A percentile compares a stretch with the other conserved stretches of the same genome.
phyloP scores from a whole-genome alignment of 1,140 invertebrate species.

The Drosophila takahashii region DNA sequence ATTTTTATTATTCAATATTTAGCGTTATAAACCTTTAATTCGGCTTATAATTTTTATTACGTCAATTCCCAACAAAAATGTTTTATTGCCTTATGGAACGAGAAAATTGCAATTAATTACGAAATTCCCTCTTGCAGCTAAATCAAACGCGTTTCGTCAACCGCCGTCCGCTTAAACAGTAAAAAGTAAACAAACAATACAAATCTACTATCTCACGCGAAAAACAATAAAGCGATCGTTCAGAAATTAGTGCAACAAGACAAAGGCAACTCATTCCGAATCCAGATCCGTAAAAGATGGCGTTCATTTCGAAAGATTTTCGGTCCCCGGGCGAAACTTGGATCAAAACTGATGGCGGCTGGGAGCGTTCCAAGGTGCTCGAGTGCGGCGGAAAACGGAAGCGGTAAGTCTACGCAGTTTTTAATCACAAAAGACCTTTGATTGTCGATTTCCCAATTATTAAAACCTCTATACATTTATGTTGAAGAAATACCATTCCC shows the following conservation, averaged over 20 bases:
- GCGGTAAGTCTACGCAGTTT: conserved; percentile 84
- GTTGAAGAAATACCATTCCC: background rate
- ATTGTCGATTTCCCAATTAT: conserved; percentile 19
- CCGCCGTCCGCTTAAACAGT: conserved; percentile 65
- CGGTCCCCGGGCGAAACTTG: conserved; percentile 98
- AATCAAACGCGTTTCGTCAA: conserved; percentile 62
- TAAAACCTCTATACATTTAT: background rate
- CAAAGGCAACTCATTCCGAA: conserved; percentile 23
- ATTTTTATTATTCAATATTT: no score
- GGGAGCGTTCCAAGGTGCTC: conserved; percentile 97
- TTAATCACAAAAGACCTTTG: conserved; percentile 16
- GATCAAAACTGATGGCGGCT: conserved; percentile 98
- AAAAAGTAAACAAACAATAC: conserved; percentile 39
- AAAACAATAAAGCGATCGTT: conserved; percentile 42
- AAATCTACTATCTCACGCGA: conserved; percentile 34
- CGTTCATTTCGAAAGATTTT: conserved; percentile 97
- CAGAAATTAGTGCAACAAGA: conserved; percentile 50
- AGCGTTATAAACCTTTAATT: no score
- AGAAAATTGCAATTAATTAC: conserved; percentile 53
- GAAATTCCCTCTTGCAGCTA: conserved; percentile 66
- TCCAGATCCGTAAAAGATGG: conserved; percentile 88
- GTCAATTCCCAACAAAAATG: no score
- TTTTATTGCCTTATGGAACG: conserved; percentile 3
- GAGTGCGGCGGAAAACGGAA: conserved; percentile 89
- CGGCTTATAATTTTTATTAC: no score